Conservation (phyloP, 1,140 invertebrate species). For the Thaumatotibia leucotreta region DNA sequence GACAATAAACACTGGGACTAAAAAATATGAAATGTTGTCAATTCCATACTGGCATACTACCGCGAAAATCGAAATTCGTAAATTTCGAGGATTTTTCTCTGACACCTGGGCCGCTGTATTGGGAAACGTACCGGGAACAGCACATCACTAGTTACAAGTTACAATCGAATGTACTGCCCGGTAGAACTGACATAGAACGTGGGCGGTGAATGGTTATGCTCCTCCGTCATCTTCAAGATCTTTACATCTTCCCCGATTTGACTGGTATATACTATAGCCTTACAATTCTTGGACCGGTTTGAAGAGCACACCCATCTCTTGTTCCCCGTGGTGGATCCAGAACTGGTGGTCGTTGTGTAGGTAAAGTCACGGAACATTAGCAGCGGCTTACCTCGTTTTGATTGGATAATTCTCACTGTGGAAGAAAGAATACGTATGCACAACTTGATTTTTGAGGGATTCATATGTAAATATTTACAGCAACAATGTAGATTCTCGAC, state of each 20-base stretch:
- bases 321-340: background rate
- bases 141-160: too few relatives aligned
- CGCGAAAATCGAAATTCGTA: too few relatives aligned
- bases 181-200: background rate
- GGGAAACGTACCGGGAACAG: too few relatives aligned
- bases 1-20: too few relatives aligned
- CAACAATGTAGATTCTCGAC: too few relatives aligned
- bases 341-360: background rate
- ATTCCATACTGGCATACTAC: too few relatives aligned
- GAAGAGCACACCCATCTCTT: background rate
- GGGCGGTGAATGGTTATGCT: background rate
- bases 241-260: background rate
- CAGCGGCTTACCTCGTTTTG: background rate
- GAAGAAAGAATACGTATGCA: background rate
- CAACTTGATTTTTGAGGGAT: too few relatives aligned
- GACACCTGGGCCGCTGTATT: too few relatives aligned
- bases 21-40: too few relatives aligned
- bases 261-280: background rate
- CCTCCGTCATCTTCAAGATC: background rate
- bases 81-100: too few relatives aligned
- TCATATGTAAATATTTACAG: too few relatives aligned
- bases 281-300: background rate
- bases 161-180: conserved; percentile 1
- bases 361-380: background rate
- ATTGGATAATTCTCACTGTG: background rate